Evolutionary conservation across 2,797 vertebrate genomes (phyloP), one percentile per base, ranked within the genome.

Genomic region (Mormyrus hasselquistii): DNA sequence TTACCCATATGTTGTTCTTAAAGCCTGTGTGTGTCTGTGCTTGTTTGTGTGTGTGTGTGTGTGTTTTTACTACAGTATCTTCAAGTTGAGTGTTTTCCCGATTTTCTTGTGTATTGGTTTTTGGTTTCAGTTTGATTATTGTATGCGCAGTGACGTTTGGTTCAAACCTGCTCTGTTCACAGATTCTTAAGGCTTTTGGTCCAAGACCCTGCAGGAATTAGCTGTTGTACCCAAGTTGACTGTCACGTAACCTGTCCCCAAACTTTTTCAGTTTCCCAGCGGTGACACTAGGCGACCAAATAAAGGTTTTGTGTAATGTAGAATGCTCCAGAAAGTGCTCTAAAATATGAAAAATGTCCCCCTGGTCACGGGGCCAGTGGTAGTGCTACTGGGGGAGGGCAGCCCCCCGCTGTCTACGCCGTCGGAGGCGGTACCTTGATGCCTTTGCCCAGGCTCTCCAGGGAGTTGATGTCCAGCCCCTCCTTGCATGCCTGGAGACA

Each of bases 401-500:
- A 2, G 62, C 62, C 9, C 8, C 62, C 25, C 14, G 25, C 62
- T 29, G 9, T 10, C 62, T n/a, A 1, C 7, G 4, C 59, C 59
- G 8, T 65, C 8, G 9, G 59, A 22, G 25, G 4, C 25, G 22
- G 93, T 95, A 99, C 98, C 97, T 99, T 99, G 94, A 99, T 96
- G 92, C 94, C 97, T 94, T 97, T 97, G 90, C 98, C 97, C 89
- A 98, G 95, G 90, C 97, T 98, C 92, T 98, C 97, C 29, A 99
- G 94, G 88, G 98, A 98, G 92, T 97, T 98, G 94, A 99, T 98
- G 95, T 99, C 98, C 88, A 99, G 96, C 7, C 98, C 98, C 92
- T 99, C 98, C 93, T 99, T 99, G 95, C 98, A 99, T 92, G 98
- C 97, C 92, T 99, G 98, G 93, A 99, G 96, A 93, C 98, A 99